Base-by-base conservation (phyloP, 2,113 vertebrate species). In the Bos javanicus region DNA sequence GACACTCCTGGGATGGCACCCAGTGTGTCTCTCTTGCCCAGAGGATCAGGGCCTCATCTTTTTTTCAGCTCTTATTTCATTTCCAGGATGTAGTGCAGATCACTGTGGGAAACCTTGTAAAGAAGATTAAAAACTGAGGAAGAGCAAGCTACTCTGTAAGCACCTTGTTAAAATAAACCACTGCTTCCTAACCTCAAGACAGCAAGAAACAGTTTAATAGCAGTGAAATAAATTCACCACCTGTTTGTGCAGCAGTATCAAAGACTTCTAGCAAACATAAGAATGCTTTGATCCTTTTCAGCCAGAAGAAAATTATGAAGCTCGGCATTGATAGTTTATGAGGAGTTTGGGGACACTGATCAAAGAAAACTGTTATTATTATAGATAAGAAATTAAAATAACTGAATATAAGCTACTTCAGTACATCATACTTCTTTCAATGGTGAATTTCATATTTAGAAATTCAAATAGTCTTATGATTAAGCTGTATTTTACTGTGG, bases 241-340 rank as follows among this genome's bases (percentile, higher is more conserved):
- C 96, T 98, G 94, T 98, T 94, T 92, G 90, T 93, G 43, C 25
- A 90, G 14, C 67, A 33, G 54, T 90, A 84, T 93, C 93, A 97
- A 96, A 96, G 96, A 78, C 48, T 87, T 96, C 39, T 78, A 76
- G 59, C 74, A 94, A 95, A 95, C 36, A 4, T n/a, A 43, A 90
- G 36, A 96, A 95, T 11, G 48, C 97, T 98, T 98, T 98, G 96
- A 98, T 98, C 93, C 92, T 95, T 90, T 93, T 94, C 64, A 90
- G 54, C 57, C 71, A 76, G 91, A 91, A 96, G 84, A 96, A 97
- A 84, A 94, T 97, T 81, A 92, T 85, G 92, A 96, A 81, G 39
- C 78, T 95, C 56, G 76, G 88, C 56, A 50, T 54, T 95, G 97
- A 95, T 94, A 95, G 60, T 95, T 98, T 96, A 84, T 91, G 52